Conservation (phyloP, 2,797 vertebrate genomes). For the Morus bassanus region DNA sequence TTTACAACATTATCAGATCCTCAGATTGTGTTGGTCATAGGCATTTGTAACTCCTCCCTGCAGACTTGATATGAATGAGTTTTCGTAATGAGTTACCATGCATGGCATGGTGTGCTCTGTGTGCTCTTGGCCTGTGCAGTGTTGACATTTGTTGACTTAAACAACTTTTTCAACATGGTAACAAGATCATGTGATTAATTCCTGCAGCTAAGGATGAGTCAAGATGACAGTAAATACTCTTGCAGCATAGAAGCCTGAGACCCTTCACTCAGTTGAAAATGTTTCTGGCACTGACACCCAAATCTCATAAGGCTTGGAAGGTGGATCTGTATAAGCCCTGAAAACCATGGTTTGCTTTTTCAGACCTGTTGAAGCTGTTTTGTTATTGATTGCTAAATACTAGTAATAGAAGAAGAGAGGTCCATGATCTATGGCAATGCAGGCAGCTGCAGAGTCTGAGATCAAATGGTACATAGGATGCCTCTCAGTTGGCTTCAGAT, state of each 20-base stretch:
- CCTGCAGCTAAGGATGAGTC: background rate
- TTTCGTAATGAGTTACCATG: background rate
- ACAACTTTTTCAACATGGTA: background rate
- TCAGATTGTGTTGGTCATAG: background rate
- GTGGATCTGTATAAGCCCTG: background rate
- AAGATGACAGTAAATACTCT: background rate
- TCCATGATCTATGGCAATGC: background rate
- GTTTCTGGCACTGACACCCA: background rate
- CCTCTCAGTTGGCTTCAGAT: background rate
- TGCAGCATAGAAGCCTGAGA: background rate
- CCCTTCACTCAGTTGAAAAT: background rate
- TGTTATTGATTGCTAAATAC: background rate
- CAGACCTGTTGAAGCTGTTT: background rate
- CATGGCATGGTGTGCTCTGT: background rate
- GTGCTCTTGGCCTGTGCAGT: background rate
- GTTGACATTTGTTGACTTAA: background rate
- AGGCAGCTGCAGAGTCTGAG: background rate
- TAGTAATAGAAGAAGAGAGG: background rate
- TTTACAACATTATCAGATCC: background rate
- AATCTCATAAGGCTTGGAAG: background rate
- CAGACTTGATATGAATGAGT: background rate
- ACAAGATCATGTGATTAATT: background rate
- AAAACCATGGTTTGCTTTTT: background rate
- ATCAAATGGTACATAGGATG: background rate
- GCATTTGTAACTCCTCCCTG: background rate